Conservation (phyloP, 2,888 invertebrate genomes). For the Acleris sparsana region DNA sequence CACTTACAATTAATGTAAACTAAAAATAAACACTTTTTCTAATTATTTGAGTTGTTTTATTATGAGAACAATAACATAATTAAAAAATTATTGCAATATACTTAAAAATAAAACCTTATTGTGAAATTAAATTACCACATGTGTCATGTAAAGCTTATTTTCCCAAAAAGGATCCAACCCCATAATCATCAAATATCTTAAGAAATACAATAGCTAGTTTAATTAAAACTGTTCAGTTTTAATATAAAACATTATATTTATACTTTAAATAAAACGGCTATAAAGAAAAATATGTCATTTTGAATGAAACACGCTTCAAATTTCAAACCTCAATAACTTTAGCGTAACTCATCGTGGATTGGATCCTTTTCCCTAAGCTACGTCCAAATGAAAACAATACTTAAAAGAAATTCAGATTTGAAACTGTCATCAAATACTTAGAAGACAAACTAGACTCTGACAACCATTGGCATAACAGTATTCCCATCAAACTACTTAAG, state of each 20-base stretch:
- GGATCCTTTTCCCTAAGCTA: background rate
- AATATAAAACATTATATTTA: background rate
- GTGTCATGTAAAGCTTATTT: background rate
- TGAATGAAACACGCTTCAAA: background rate
- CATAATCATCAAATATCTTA: background rate
- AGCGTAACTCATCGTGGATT: constrained; percentile 1
- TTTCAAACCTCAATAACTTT: constrained; percentile 1
- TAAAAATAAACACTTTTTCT: too few species aligned
- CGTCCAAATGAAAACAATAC: background rate
- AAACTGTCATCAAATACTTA: too few species aligned
- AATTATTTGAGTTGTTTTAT: too few species aligned
- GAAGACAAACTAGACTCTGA: too few species aligned
- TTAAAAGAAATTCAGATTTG: too few species aligned
- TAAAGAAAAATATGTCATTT: background rate
- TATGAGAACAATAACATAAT: too few species aligned
- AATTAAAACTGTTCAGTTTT: background rate
- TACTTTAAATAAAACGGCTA: background rate
- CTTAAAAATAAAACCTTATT: background rate
- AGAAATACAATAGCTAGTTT: background rate
- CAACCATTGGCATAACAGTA: too few species aligned
- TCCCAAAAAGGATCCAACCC: background rate
- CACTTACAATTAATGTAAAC: too few species aligned
- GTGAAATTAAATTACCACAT: background rate
- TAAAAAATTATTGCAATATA: background rate
- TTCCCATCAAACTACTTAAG: too few species aligned